A percentile compares a stretch with the other conserved stretches of the same genome.
These are phyloP conservation scores for Tyria jacobaeae DNA, from an alignment of 2,888 invertebrate genomes.

Conservation along the genomic window DNA sequence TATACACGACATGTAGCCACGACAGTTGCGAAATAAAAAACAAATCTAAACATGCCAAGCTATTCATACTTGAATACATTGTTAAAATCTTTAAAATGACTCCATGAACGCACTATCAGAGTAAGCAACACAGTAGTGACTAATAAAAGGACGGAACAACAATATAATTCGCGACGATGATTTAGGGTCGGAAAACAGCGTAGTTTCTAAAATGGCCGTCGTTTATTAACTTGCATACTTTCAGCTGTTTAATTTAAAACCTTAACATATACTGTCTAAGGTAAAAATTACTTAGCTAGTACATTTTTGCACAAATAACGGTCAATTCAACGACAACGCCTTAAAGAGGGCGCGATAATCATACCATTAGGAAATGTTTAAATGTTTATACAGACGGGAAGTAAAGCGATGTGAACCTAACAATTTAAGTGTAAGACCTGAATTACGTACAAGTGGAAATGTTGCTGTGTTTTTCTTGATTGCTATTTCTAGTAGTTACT, in stretches of 20 bases:
- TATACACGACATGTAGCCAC: neutral
- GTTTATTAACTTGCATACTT: conserved; percentile 47
- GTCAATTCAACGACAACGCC: conserved; percentile 55
- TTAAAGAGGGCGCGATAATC: conserved; percentile 56
- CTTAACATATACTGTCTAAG: conserved; percentile 34
- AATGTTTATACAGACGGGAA: conserved; percentile 47
- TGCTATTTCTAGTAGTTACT: conserved; percentile 18
- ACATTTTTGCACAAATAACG: conserved; percentile 43
- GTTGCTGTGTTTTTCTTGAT: conserved; percentile 22
- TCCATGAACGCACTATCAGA: conserved; percentile 48
- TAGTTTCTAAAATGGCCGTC: conserved; percentile 58
- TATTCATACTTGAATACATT: conserved; percentile 30
- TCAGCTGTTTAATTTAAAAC: conserved; percentile 38
- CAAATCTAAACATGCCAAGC: conserved; percentile 17
- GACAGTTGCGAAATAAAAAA: conserved; percentile 10
- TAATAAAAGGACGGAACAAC: conserved; percentile 62
- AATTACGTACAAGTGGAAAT: conserved; percentile 31
- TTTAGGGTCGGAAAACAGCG: conserved; percentile 63
- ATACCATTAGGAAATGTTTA: conserved; percentile 47
- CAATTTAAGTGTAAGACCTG: conserved; percentile 31
- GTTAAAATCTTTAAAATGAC: conserved; percentile 43
- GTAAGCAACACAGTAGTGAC: conserved; percentile 56
- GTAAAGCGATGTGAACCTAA: conserved; percentile 26
- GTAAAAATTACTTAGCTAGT: conserved; percentile 37
- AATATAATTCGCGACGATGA: conserved; percentile 61